Conservation (phyloP, 2,797 vertebrate genomes). For the Meda fulgida region DNA sequence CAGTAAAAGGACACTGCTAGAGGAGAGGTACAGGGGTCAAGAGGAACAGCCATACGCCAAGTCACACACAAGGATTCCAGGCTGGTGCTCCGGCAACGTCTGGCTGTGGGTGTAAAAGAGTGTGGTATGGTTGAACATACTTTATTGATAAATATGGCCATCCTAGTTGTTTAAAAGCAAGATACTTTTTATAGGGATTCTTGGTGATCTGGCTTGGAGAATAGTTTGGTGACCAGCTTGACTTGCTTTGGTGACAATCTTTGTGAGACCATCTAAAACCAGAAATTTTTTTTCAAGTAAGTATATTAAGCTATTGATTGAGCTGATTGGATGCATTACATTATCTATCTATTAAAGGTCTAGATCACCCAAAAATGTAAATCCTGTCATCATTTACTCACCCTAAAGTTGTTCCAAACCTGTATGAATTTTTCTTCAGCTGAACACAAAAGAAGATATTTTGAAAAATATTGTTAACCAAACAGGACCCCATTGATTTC, state of each 20-base stretch:
- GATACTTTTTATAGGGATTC: neutral
- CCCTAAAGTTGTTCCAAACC: neutral
- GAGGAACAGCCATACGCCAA: conserved; percentile 37
- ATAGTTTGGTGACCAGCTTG: neutral
- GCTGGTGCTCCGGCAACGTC: conserved; percentile 46
- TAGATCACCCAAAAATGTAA: neutral
- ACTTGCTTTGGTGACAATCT: neutral
- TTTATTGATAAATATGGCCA: neutral
- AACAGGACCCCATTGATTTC: neutral
- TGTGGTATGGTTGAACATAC: neutral
- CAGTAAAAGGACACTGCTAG: conserved; percentile 50
- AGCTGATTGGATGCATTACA: neutral
- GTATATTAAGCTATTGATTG: neutral
- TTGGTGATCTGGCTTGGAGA: neutral
- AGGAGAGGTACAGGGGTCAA: conserved; percentile 28
- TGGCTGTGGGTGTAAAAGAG: neutral
- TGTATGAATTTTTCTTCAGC: neutral
- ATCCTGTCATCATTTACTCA: too few species aligned
- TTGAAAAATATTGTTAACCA: neutral
- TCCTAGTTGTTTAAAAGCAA: neutral
- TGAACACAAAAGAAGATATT: neutral
- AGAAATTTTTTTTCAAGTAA: neutral
- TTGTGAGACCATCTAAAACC: neutral
- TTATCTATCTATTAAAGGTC: too few species aligned
- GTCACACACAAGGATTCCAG: conserved; percentile 52